Conservation (phyloP, 2,797 vertebrate genomes). For the Sebastes miniatus region DNA sequence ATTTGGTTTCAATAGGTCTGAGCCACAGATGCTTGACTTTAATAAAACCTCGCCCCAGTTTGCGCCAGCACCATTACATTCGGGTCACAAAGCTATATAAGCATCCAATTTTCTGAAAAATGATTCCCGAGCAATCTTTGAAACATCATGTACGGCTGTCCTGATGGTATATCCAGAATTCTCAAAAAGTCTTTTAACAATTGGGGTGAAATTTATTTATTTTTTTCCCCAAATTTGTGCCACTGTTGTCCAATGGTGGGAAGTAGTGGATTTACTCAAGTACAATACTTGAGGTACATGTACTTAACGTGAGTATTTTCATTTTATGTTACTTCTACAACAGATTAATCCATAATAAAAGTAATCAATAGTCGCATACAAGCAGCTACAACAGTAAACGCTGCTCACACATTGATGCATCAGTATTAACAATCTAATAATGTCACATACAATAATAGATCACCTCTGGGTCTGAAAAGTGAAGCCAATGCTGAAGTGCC, state of each 20-base stretch:
- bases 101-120: not conserved
- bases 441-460: not conserved
- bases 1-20: slow-evolving; percentile 1
- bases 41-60: not conserved
- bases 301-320: not conserved
- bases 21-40: not conserved
- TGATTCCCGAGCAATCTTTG: not conserved
- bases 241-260: not conserved
- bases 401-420: not conserved
- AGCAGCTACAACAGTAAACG: not conserved
- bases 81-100: not conserved
- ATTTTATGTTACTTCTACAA: not conserved
- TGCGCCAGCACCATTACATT: not conserved
- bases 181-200: not conserved
- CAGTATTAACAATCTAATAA: not conserved
- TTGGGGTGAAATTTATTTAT: not conserved
- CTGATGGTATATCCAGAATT: not conserved
- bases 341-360: not conserved
- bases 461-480: no score
- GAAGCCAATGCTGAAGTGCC: no score
- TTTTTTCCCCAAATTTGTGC: not conserved
- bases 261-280: not conserved
- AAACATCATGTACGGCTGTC: not conserved
- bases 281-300: not conserved
- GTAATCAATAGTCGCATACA: not conserved